Evolutionary conservation across 2,113 vertebrate genomes (phyloP).

Genomic region (Plecotus auritus): DNA sequence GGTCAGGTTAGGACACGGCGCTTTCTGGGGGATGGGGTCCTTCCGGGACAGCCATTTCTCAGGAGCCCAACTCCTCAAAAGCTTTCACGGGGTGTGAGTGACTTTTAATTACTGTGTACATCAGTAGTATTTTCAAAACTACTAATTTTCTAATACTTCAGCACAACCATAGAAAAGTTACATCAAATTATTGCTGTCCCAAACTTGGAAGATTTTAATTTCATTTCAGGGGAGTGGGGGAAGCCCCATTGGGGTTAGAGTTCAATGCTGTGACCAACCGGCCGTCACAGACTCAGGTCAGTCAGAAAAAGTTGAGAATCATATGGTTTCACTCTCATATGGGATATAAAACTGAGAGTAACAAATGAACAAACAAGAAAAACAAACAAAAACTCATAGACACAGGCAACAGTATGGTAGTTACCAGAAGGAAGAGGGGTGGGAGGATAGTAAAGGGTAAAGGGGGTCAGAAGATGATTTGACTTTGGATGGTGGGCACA

Average conservation of each 20-base stretch:
- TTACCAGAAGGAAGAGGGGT: not conserved
- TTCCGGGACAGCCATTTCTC: not conserved
- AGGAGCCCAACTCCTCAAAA: not conserved
- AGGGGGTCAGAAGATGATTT: not conserved
- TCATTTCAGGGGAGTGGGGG: not conserved
- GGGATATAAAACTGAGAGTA: not conserved
- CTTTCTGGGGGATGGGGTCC: not conserved
- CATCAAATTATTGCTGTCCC: not conserved
- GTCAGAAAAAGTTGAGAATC: not conserved
- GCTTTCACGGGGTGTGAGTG: not conserved
- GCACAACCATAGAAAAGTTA: not conserved
- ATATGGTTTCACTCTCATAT: not conserved
- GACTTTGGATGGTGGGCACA: not conserved
- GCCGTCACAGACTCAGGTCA: not conserved
- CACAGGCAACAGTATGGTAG: not conserved
- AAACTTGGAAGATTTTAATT: not conserved
- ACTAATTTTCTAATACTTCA: not conserved
- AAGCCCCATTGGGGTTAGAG: not conserved
- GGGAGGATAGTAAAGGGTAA: not conserved
- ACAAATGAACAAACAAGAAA: not conserved
- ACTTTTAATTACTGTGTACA: not conserved
- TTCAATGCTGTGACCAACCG: not conserved
- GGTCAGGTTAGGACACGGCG: not conserved
- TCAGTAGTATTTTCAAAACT: constrained; percentile 19
- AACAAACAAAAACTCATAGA: not conserved